Percentiles rank a stretch among this genome's conserved stretches.
These are phyloP conservation scores for Zaprionus nigranus DNA, from an alignment of 1,140 invertebrate species.

Conservation along the genomic window DNA sequence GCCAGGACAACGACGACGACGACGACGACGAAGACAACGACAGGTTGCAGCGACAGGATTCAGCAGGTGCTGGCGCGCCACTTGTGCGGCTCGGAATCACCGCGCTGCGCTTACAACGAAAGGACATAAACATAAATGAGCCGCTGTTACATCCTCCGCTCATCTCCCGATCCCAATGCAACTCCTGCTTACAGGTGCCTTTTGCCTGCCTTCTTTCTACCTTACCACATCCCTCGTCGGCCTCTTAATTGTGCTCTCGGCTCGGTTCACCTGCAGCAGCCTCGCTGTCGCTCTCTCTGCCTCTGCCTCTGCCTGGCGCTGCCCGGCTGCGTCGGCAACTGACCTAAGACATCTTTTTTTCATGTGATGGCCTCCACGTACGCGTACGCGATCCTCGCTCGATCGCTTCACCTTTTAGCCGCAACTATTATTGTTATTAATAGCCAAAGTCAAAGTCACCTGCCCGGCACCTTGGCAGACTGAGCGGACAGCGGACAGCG, in stretches of 20 bases:
- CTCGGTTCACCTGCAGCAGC: conserved; percentile 71
- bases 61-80: conserved; percentile 69
- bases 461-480: conserved; percentile 54
- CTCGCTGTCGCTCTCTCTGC: conserved; percentile 4
- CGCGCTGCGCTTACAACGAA: conserved; percentile 75
- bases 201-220: conserved; percentile 22
- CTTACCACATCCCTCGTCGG: conserved; percentile 56
- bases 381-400: conserved; percentile 33
- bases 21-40: too few relatives aligned
- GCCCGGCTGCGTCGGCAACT: conserved; percentile 45
- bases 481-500: conserved; percentile 8
- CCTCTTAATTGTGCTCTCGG: conserved; percentile 74
- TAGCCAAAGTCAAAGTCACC: conserved; percentile 82
- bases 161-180: conserved; percentile 24
- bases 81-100: conserved; percentile 71
- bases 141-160: conserved; percentile 65
- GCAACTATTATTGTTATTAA: conserved; percentile 83
- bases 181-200: conserved; percentile 46
- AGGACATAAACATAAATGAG: conserved; percentile 83
- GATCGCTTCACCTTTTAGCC: conserved; percentile 73
- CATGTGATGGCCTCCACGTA: conserved; percentile 64
- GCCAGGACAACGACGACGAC: conserved; percentile 64
- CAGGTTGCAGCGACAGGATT: conserved; percentile 72
- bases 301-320: background rate
- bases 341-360: conserved; percentile 82